A percentile compares a stretch with the other conserved stretches of the same genome.
Conservation (phyloP, 2,113 vertebrate species). For the Scalopus aquaticus region DNA sequence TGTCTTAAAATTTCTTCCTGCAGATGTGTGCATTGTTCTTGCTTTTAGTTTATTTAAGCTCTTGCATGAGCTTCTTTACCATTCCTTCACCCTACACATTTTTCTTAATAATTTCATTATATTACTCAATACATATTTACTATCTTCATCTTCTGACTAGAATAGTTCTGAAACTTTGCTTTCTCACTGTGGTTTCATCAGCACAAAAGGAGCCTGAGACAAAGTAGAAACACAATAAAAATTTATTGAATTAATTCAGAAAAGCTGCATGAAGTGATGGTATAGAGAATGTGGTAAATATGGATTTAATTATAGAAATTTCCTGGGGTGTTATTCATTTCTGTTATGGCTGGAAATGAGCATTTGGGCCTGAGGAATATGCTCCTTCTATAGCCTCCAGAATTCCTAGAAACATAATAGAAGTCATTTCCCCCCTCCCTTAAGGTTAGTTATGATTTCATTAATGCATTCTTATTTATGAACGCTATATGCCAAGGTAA, state of each 20-base stretch:
- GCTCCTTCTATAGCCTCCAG: not conserved
- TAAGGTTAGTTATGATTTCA: constrained; percentile 15
- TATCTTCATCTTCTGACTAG: not conserved
- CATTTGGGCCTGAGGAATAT: not conserved
- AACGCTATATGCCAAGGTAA: constrained; percentile 1
- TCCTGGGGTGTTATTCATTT: not conserved
- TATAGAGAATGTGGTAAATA: not conserved
- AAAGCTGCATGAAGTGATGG: not conserved
- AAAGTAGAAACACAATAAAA: not conserved
- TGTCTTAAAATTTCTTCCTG: not conserved
- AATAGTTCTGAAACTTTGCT: not conserved
- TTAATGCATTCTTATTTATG: constrained; percentile 50
- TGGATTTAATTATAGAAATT: not conserved
- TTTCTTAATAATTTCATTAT: not conserved
- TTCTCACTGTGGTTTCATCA: not conserved
- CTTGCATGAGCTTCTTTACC: not conserved
- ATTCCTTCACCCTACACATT: not conserved
- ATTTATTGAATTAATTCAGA: constrained; percentile 54
- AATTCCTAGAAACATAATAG: not conserved
- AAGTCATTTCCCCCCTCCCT: not conserved
- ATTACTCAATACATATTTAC: not conserved
- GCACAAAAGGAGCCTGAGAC: not conserved
- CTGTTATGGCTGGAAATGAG: not conserved
- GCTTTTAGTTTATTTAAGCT: not conserved
- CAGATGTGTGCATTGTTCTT: not conserved